These are phyloP conservation scores for Zaprionus lineosus DNA, from an alignment of 2,888 invertebrate genomes.

Conservation along the genomic window DNA sequence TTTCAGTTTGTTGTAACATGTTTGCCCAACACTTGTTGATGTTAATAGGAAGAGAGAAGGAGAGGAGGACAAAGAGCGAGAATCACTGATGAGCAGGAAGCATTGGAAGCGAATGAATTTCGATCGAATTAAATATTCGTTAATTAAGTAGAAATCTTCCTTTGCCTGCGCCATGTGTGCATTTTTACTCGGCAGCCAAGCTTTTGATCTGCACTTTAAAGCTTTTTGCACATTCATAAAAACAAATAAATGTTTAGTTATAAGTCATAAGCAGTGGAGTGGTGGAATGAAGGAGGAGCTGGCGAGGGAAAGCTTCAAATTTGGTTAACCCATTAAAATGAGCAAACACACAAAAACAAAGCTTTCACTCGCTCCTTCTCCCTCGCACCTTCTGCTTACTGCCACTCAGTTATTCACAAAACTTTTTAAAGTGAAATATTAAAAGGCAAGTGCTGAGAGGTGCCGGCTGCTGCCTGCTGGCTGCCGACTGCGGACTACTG, in stretches of 20 bases:
- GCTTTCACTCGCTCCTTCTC: not conserved
- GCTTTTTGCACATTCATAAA: conserved; percentile 11
- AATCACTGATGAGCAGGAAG: no score
- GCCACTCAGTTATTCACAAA: not conserved
- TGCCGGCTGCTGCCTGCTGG: no score
- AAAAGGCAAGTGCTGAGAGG: no score
- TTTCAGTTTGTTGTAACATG: conserved; percentile 22
- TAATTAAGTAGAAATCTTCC: no score
- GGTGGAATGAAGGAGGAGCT: conserved; percentile 1
- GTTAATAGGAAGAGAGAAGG: conserved; percentile 42
- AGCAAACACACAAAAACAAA: conserved; percentile 12
- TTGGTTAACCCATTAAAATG: conserved; percentile 60
- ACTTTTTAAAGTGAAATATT: no score
- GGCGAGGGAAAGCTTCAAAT: conserved; percentile 5
- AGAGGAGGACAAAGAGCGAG: no score
- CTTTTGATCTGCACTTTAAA: not conserved
- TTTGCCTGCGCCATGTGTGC: not conserved
- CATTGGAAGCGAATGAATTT: no score
- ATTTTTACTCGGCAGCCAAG: not conserved
- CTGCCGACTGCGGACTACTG: no score
- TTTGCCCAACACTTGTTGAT: conserved; percentile 68
- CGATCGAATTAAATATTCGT: no score
- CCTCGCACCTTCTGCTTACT: not conserved
- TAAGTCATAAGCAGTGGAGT: conserved; percentile 26
- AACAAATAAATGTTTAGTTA: conserved; percentile 40